phyloP scores from a whole-genome alignment of 64 coral and sea anemone species.

The Montipora foliosa region DNA sequence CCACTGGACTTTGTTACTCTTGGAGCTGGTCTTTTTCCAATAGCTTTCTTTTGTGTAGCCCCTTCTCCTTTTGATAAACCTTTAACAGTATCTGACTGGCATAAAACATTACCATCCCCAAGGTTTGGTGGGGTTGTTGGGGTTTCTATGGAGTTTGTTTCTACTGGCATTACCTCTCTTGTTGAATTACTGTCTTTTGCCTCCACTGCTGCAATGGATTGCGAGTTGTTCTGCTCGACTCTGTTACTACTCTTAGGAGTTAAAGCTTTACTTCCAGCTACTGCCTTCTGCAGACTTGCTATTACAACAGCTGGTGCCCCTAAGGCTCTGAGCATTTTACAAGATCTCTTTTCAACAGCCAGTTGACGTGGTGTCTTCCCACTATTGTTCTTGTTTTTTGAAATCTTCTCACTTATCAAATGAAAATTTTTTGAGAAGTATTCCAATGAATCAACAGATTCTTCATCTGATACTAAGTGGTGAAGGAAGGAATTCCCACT shows the following conservation, averaged over 20 bases:
- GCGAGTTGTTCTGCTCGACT: not conserved
- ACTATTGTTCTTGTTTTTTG: slow-evolving; percentile 31
- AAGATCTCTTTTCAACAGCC: slow-evolving; percentile 27
- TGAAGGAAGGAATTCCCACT: slow-evolving; percentile 44
- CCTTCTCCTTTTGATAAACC: not conserved
- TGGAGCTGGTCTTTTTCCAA: slow-evolving; percentile 5
- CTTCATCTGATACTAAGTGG: slow-evolving; percentile 26
- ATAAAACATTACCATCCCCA: not conserved
- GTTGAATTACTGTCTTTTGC: not conserved
- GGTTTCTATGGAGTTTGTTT: too few species aligned
- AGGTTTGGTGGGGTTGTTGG: not conserved
- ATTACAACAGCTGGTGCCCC: slow-evolving; percentile 22
- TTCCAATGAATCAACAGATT: not conserved
- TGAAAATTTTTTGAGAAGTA: slow-evolving; percentile 9
- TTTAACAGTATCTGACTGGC: not conserved
- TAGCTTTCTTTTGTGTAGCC: too few species aligned
- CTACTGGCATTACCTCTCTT: not conserved
- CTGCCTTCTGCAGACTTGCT: slow-evolving; percentile 2
- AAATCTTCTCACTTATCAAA: not conserved
- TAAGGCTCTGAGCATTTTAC: not conserved
- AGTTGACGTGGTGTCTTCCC: slow-evolving; percentile 25
- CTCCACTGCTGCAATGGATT: not conserved
- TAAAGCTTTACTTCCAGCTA: not conserved
- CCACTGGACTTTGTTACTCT: not conserved
- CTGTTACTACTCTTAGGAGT: not conserved